Conservation (phyloP, 2,113 vertebrate species). For the Paramisgurnus dabryanus region DNA sequence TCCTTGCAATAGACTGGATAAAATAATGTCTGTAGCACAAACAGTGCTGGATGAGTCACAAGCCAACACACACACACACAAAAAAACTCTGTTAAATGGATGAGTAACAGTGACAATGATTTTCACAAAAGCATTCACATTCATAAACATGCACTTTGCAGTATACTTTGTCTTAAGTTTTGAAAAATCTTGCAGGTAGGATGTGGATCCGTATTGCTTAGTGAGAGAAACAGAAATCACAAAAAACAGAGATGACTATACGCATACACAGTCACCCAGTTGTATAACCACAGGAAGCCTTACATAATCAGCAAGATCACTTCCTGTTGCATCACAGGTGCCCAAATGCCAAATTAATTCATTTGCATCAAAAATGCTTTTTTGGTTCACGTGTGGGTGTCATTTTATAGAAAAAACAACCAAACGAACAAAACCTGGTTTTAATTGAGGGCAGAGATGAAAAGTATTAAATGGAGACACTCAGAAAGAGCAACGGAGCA, state of each 20-base stretch:
- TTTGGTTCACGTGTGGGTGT: background rate
- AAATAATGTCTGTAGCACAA: no score
- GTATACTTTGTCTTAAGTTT: background rate
- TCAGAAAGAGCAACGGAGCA: background rate
- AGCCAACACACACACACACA: no score
- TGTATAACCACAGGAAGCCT: conserved; percentile 52
- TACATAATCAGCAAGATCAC: conserved; percentile 55
- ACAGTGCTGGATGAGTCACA: no score
- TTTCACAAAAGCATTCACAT: conserved; percentile 20
- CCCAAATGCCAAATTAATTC: conserved; percentile 51
- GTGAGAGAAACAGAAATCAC: conserved; percentile 26
- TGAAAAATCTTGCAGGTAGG: conserved; percentile 31
- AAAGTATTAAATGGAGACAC: background rate
- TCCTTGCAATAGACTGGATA: no score
- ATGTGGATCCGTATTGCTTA: conserved; percentile 24
- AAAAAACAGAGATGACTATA: conserved; percentile 24
- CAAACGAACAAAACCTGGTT: background rate
- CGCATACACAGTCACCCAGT: conserved; percentile 31
- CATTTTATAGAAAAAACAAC: conserved; percentile 3
- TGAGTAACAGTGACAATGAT: background rate
- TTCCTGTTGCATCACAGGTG: conserved; percentile 56
- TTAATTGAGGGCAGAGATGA: background rate
- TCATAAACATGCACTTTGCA: background rate
- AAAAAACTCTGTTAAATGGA: no score
- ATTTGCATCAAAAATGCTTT: conserved; percentile 12